Evolutionary conservation across 2,888 invertebrate species (phyloP), one percentile per base, ranked within the genome.

Genomic region (Drosophila paranaensis): DNA sequence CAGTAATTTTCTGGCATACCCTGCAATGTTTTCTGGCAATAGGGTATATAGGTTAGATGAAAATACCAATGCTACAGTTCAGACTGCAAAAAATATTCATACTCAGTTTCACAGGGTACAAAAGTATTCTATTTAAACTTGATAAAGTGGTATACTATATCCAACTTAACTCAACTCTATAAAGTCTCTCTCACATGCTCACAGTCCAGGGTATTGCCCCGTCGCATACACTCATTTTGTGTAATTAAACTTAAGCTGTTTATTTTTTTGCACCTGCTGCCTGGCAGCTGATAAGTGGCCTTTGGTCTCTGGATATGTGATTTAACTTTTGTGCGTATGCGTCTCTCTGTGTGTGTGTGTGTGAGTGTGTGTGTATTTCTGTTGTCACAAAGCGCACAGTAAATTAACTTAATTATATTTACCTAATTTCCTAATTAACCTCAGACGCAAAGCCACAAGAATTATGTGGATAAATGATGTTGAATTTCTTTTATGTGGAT

Each of bases 351-450:
- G 46, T 64, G 64, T 63, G 43, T 58, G 58, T 67, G 62, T 50
- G 46, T 61, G 70, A 63, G 46, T 61, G 70, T 65, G 60, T 58
- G 64, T 58, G 42, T 67, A 65, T 68, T 66, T 75, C 67, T 63
- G 48, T 68, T 72, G 62, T 71, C 73, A 55, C 72, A 74, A 74
- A 58, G 70, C 62, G 65, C 62, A 67, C 76, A 65, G 71, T 75
- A 79, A 77, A 81, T 88, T 85, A 86, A 75, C 67, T 81, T 85
- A 81, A 86, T 86, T 86, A 81, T 86, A 83, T 88, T 86, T 86
- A 81, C 83, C 83, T 88, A 86, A 88, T 88, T 86, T 83, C 77
- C 81, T 86, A 81, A 86, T 86, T 88, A 86, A 78, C 77, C 82
- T 77, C 71, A 75, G 74, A 67, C 66, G 56, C 40, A 68, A 77